Conservation (phyloP, 2,797 vertebrate genomes). For the Dendrocincla fuliginosa region DNA sequence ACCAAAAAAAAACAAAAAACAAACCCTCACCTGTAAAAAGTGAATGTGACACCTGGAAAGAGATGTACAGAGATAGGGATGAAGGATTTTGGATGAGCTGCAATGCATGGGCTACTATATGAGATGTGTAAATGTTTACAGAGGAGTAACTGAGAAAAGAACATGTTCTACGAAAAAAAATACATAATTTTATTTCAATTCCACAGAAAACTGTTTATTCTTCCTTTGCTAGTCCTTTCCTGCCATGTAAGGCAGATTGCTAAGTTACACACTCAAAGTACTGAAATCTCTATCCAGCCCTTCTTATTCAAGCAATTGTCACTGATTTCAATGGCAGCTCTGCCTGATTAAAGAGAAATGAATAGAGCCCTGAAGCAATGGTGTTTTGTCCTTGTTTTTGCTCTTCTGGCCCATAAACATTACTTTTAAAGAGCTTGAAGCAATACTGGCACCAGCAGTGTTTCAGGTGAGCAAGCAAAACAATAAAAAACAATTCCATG, state of each 20-base stretch:
- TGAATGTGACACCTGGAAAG: not conserved
- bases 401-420: constrained; percentile 22
- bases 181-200: not conserved
- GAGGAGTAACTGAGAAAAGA: not conserved
- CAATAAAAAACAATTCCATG: not conserved
- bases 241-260: not conserved
- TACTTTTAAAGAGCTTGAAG: constrained; percentile 22
- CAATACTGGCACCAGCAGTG: not conserved
- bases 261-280: not conserved
- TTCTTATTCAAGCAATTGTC: constrained; percentile 23
- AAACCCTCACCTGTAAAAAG: not conserved
- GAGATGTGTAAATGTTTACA: not conserved
- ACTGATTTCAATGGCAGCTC: constrained; percentile 29
- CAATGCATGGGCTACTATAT: not conserved
- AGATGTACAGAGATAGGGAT: accelerated
- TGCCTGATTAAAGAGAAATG: constrained; percentile 39
- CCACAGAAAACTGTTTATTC: not conserved
- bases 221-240: not conserved
- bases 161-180: accelerated
- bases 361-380: constrained; percentile 17
- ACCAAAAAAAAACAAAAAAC: not conserved
- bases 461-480: constrained; percentile 17
- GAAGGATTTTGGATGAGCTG: not conserved
- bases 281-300: not conserved
- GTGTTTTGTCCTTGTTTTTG: constrained; percentile 53